These are phyloP conservation scores for Acromyrmex echinatior DNA, from an alignment of 1,140 invertebrate genomes.

Conservation along the genomic window DNA sequence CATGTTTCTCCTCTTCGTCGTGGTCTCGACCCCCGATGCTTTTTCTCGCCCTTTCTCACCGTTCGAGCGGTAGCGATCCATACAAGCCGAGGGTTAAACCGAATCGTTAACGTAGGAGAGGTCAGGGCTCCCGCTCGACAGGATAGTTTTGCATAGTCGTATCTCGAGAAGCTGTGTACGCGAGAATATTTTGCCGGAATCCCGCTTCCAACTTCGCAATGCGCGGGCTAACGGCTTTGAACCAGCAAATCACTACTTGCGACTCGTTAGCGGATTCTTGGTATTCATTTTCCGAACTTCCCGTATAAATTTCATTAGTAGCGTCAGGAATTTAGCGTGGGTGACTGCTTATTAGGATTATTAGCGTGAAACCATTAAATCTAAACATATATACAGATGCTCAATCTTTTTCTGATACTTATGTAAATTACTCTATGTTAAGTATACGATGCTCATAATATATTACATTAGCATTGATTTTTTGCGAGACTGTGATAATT, in stretches of 20 bases:
- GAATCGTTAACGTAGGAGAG: constrained; percentile 67
- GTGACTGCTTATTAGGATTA: constrained; percentile 25
- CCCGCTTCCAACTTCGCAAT: constrained; percentile 18
- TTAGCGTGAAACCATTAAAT: constrained; percentile 22
- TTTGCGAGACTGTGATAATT: neutral
- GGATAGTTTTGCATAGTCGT: constrained; percentile 56
- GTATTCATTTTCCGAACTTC: constrained; percentile 35
- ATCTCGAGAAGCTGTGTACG: constrained; percentile 20
- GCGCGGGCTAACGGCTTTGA: constrained; percentile 55
- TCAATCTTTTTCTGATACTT: neutral
- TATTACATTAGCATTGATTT: neutral
- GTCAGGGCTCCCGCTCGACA: constrained; percentile 45
- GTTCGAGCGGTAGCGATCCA: constrained; percentile 59
- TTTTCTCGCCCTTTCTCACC: constrained; percentile 64
- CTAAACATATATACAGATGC: neutral
- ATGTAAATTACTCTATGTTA: neutral
- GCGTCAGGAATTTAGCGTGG: constrained; percentile 22
- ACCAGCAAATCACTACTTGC: constrained; percentile 59
- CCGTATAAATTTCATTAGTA: constrained; percentile 46
- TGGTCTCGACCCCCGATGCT: constrained; percentile 63
- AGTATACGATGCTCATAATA: neutral
- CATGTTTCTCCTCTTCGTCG: constrained; percentile 21
- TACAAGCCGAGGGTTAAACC: constrained; percentile 58
- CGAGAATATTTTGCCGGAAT: constrained; percentile 45
- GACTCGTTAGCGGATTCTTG: constrained; percentile 52